These are phyloP conservation scores for Hydrozoanthus tunicans DNA, from an alignment of 64 coral and sea anemone species.

Conservation along the genomic window DNA sequence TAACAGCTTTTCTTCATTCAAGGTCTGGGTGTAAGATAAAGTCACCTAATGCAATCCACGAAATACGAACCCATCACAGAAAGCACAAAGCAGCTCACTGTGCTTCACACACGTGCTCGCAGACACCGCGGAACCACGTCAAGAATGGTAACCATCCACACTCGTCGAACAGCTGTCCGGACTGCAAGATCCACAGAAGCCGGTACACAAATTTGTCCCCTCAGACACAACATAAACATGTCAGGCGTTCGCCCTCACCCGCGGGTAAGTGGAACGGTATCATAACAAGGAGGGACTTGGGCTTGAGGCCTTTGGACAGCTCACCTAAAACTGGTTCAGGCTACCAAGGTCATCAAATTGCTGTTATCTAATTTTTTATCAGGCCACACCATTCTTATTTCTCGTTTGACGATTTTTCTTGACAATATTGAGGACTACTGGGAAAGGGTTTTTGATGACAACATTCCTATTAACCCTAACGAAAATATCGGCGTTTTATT, in stretches of 20 bases:
- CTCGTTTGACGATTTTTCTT: neutral
- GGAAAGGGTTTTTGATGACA: too few relatives aligned
- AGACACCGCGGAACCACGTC: neutral
- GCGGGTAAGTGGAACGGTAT: conserved; percentile 40
- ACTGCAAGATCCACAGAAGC: conserved; percentile 42
- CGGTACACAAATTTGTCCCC: neutral
- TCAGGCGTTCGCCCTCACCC: conserved; percentile 5
- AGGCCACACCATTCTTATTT: neutral
- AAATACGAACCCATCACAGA: conserved; percentile 20
- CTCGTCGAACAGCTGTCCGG: conserved; percentile 31
- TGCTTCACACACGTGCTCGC: neutral
- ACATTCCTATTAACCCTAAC: too few relatives aligned
- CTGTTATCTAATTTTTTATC: conserved; percentile 7
- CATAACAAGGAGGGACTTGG: conserved; percentile 43
- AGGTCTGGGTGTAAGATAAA: conserved; percentile 24
- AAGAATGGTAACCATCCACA: conserved; percentile 31
- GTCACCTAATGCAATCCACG: conserved; percentile 19
- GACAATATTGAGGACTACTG: too few relatives aligned
- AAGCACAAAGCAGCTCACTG: neutral
- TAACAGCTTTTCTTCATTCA: conserved; percentile 20
- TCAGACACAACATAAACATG: conserved; percentile 18
- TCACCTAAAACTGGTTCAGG: neutral
- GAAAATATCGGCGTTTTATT: too few relatives aligned
- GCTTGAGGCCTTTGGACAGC: conserved; percentile 38
- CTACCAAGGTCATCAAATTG: conserved; percentile 23